Evolutionary conservation across 2,888 invertebrate species (phyloP), one percentile per base, ranked within the genome.

Genomic region (Anthrax anthrax): DNA sequence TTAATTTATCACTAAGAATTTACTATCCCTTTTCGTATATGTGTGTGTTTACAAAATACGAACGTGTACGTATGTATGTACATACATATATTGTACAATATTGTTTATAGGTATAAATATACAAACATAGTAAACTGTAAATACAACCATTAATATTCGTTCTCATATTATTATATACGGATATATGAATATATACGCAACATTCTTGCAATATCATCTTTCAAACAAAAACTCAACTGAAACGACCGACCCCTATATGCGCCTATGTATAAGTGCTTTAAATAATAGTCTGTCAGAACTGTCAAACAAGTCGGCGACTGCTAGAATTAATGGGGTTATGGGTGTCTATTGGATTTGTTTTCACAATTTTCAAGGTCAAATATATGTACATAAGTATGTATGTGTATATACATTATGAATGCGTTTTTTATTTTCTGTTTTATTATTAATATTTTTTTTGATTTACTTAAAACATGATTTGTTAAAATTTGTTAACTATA

Each of bases 281-380:
- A 67, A 66, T 66, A 65, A 66, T 66, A 63, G 66, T 66, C 67
- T 66, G 66, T 66, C 66, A 66, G 65, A 66, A 65, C 66, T 66
- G 66, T 66, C 66, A 67, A 66, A 66, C 62, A 65, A 66, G 65
- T 65, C 64, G 66, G 63, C 65, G 56, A 61, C 48, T 42, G 63
- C 60, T 65, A 64, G 64, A 65, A 65, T 65, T 65, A 65, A 65
- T 65, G 66, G 64, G 55, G 52, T 50, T 52, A 53, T 50, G 51
- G 54, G 52, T 53, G 50, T 52, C 53, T 54, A 52, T 51, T 50
- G 54, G 51, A 48, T 56, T 46, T 42, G 46, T 50, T 51, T 52
- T 53, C 52, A 49, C 48, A 40, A 41, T 39, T 34, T 41, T 44
- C 47, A 47, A 51, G 50, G 51, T 47, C 39, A 19, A 40, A 19